Evolutionary conservation across 2,113 vertebrate genomes (phyloP).

Genomic region (Rhinopomastus cyanomelas): DNA sequence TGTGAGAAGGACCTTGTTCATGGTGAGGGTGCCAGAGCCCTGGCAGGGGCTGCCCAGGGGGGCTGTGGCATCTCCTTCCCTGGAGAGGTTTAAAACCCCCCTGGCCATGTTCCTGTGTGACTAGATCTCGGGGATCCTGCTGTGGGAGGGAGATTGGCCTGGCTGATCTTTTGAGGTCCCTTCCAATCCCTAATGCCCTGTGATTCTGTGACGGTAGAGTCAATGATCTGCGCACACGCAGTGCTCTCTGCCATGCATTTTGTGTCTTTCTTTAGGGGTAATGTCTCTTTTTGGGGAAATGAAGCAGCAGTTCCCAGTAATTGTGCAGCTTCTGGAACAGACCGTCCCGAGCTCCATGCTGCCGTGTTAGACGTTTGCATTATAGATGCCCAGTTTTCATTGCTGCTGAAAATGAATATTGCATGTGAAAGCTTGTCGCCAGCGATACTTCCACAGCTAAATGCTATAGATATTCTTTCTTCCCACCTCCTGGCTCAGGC

Average conservation of each 20-base stretch:
- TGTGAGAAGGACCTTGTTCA: too few relatives aligned
- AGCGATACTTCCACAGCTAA: background rate
- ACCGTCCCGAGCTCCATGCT: background rate
- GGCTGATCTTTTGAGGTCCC: too few relatives aligned
- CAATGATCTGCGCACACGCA: background rate
- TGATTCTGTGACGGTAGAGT: too few relatives aligned
- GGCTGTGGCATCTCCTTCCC: too few relatives aligned
- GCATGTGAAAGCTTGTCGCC: background rate
- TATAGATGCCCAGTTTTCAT: background rate
- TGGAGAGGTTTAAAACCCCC: too few relatives aligned
- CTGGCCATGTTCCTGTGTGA: too few relatives aligned
- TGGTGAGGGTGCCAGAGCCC: too few relatives aligned
- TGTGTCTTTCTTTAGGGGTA: background rate
- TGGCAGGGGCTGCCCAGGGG: too few relatives aligned
- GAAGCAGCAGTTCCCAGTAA: background rate
- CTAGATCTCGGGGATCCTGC: too few relatives aligned
- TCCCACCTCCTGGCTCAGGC: background rate
- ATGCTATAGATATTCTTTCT: background rate
- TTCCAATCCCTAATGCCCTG: too few relatives aligned
- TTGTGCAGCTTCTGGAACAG: background rate
- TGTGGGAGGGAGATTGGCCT: too few relatives aligned
- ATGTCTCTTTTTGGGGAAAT: background rate
- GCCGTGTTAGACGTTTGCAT: background rate
- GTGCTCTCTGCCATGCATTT: accelerated
- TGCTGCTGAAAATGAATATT: background rate